Base-by-base conservation (phyloP, 2,113 vertebrate species). In the Perognathus longimembris region DNA sequence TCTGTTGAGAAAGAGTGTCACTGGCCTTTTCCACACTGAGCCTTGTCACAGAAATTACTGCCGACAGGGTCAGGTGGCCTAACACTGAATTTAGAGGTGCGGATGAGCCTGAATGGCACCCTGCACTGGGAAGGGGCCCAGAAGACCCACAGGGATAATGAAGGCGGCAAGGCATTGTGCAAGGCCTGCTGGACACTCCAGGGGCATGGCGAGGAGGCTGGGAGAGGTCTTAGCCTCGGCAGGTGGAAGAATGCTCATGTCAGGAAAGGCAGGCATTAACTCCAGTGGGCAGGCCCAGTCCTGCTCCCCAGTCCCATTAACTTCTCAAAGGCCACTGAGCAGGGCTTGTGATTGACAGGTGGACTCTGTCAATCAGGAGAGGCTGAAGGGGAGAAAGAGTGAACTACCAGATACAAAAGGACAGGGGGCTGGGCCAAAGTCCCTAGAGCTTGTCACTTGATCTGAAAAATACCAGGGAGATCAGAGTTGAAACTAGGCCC, bases 21-120 rank as follows among this genome's bases (percentile, higher is more conserved):
- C 92, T 95, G 95, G 95, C 93, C 93, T 97, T 96, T 96, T 94
- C 76, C 96, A 95, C 96, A 94, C 90, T 61, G 95, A 92, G 86
- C 73, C 30, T 57, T 95, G 96, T 95, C 94, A 95, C 88, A 92
- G 96, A 96, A 95, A 96, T 96, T 93, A 93, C 90, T 91, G 82
- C 84, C 36, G 66, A 96, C 88, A 94, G 95, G 94, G 95, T 96
- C 90, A 94, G 96, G 90, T 94, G 79, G 93, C 94, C 96, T 93
- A 95, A 94, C 93, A 93, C 76, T 94, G 94, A 96, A 93, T 96
- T 94, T 93, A 83, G 94, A 80, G 90, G 90, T 32, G 36, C 90
- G 88, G 85, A 92, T 81, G 88, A 59, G 61, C 3, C 57, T 95
- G 96, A 94, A 95, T 95, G 83, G 93, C 0, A 38, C 85, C 90